These are phyloP conservation scores for Cataglyphis livida DNA, from an alignment of 2,888 invertebrate genomes.

Conservation along the genomic window DNA sequence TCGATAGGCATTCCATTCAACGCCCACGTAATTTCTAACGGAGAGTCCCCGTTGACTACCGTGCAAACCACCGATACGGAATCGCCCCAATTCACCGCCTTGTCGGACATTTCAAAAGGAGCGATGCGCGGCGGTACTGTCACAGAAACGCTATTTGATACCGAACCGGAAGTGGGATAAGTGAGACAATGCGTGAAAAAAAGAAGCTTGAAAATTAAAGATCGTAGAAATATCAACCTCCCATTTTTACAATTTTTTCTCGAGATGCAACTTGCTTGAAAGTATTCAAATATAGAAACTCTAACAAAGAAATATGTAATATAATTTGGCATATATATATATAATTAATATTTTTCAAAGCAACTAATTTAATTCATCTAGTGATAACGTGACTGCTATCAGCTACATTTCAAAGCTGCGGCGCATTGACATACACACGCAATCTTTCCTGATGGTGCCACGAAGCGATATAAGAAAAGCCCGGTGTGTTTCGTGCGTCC, in stretches of 20 bases:
- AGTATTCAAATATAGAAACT: neutral
- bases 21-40: conserved; percentile 91
- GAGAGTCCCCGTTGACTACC: conserved; percentile 91
- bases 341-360: conserved; percentile 7
- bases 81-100: conserved; percentile 89
- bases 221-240: neutral
- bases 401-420: conserved; percentile 25
- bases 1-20: conserved; percentile 88
- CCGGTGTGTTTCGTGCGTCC: conserved; percentile 72
- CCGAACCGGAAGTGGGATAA: conserved; percentile 10
- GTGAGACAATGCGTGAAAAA: conserved; percentile 18
- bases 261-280: conserved; percentile 4
- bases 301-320: neutral
- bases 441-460: conserved; percentile 32
- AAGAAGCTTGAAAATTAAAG: conserved; percentile 1
- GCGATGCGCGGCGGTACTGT: conserved; percentile 91
- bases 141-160: conserved; percentile 33
- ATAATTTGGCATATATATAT: neutral
- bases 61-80: conserved; percentile 90
- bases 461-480: conserved; percentile 28
- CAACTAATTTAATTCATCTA: conserved; percentile 19
- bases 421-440: conserved; percentile 30
- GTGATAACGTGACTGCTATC: neutral
- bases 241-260: neutral
- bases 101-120: conserved; percentile 89